Conservation (phyloP, 2,888 invertebrate genomes). For the Melanotus villosus region DNA sequence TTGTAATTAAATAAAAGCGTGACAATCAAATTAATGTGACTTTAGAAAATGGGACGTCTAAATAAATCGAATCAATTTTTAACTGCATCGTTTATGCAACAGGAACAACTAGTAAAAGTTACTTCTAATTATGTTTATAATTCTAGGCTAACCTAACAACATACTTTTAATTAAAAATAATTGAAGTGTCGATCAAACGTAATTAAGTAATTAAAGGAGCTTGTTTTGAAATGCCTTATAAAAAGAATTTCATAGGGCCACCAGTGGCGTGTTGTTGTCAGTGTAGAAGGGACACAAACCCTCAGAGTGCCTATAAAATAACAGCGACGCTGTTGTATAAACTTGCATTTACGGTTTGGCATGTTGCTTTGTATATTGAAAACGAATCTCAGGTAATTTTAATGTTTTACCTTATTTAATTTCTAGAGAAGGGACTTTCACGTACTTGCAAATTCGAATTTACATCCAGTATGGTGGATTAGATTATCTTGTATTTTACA, state of each 20-base stretch:
- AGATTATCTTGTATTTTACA: too few relatives aligned
- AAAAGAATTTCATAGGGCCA: background rate
- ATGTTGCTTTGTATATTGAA: slow-evolving; percentile 80
- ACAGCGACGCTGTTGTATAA: slow-evolving; percentile 77
- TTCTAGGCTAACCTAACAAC: background rate
- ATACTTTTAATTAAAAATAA: slow-evolving; percentile 1
- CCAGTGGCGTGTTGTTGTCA: slow-evolving; percentile 44
- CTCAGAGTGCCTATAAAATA: slow-evolving; percentile 60
- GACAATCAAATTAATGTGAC: background rate
- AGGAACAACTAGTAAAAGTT: background rate
- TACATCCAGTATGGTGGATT: too few relatives aligned
- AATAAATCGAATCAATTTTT: background rate
- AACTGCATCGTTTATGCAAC: background rate
- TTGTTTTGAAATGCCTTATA: background rate
- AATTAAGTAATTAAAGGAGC: background rate
- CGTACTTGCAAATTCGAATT: background rate
- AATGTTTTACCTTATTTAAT: background rate
- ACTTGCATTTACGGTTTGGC: slow-evolving; percentile 83
- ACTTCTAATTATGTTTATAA: background rate
- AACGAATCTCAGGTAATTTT: slow-evolving; percentile 66
- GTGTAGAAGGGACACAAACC: slow-evolving; percentile 20
- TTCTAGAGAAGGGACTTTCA: background rate
- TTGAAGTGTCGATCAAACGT: background rate
- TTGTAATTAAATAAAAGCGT: background rate
- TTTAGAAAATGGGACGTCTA: background rate